Conservation (phyloP, 2,113 vertebrate species). For the Hylia prasina region DNA sequence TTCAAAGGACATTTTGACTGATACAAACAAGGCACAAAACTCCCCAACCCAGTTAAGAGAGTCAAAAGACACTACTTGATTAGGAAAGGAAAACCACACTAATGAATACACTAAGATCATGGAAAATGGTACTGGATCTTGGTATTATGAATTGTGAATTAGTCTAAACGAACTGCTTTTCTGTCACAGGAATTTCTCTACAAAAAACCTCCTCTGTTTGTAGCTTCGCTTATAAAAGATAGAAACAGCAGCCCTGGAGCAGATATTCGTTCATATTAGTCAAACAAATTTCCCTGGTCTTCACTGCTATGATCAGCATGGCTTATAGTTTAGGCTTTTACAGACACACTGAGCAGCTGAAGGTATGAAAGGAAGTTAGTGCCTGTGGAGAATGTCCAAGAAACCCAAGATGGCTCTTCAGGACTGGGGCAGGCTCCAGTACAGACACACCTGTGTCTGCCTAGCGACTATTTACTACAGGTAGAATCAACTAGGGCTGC, state of each 20-base stretch:
- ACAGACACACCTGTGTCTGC: not conserved
- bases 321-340: not conserved
- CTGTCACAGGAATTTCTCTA: not conserved
- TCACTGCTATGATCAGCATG: not conserved
- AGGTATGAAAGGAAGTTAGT: not conserved
- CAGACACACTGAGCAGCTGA: not conserved
- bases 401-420: not conserved
- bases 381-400: not conserved
- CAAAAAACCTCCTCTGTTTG: not conserved
- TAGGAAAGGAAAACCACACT: not conserved
- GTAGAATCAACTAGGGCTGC: not conserved
- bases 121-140: not conserved
- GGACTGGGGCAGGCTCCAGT: not conserved
- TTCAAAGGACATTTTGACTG: not conserved
- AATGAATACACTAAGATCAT: not conserved
- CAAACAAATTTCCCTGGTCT: not conserved
- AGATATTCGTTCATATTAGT: not conserved
- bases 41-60: not conserved
- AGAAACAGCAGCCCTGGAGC: not conserved
- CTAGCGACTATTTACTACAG: not conserved
- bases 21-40: not conserved
- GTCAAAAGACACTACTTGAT: not conserved
- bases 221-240: not conserved
- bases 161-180: not conserved
- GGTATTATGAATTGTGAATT: not conserved